phyloP scores from a whole-genome alignment of 2,797 vertebrate genomes.

The Gallinago solitaria region DNA sequence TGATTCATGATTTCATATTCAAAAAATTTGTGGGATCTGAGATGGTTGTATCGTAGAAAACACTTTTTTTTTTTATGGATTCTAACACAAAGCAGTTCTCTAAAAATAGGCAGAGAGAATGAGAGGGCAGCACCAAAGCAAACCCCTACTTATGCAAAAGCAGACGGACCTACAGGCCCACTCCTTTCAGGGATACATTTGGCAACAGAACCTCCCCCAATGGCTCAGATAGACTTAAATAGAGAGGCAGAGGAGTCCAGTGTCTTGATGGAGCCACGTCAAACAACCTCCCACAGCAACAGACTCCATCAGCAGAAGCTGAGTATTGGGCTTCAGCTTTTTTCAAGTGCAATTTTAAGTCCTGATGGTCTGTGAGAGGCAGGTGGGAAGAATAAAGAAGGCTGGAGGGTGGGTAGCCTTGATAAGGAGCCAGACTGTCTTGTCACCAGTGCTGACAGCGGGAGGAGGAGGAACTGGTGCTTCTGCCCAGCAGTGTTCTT shows the following conservation, averaged over 20 bases:
- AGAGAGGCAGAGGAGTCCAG: neutral
- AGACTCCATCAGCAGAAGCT: neutral
- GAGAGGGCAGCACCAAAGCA: neutral
- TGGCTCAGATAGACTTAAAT: neutral
- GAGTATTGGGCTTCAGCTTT: neutral
- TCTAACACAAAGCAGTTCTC: neutral
- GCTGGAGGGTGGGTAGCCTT: neutral
- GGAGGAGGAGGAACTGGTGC: neutral
- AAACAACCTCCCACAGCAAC: neutral
- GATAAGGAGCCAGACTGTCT: neutral
- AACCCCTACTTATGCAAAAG: neutral
- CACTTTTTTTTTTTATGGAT: neutral
- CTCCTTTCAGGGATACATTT: neutral
- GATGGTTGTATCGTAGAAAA: neutral
- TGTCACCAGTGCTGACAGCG: neutral
- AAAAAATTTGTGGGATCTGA: neutral
- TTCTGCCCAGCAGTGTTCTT: neutral
- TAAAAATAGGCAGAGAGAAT: conserved; percentile 11
- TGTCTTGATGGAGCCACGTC: neutral
- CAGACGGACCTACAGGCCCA: neutral
- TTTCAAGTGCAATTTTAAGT: neutral
- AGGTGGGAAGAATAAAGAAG: neutral
- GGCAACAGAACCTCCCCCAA: neutral
- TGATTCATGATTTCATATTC: conserved; percentile 29
- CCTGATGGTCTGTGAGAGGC: neutral